Evolutionary conservation across 1,140 invertebrate genomes (phyloP).

Genomic region (Lepeophtheirus salmonis): DNA sequence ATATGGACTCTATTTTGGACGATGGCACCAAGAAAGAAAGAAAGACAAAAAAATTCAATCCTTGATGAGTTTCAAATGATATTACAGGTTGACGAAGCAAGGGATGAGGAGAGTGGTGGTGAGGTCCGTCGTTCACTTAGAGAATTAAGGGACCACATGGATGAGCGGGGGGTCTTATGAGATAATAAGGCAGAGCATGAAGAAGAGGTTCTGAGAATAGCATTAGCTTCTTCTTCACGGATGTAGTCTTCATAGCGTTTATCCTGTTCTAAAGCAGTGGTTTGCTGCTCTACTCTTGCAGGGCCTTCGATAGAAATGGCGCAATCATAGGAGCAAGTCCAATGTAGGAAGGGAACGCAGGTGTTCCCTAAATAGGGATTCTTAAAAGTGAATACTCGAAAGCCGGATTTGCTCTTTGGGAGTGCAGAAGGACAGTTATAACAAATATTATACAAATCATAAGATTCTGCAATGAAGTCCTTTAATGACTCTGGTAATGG

Average conservation of each 20-base stretch:
- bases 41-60: background rate
- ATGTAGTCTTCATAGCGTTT: constrained; percentile 28
- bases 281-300: constrained; percentile 30
- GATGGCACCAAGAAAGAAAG: too few species aligned
- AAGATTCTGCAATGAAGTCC: constrained; percentile 31
- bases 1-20: too few species aligned
- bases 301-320: constrained; percentile 32
- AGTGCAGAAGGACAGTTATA: constrained; percentile 28
- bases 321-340: constrained; percentile 32
- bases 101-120: background rate
- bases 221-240: background rate
- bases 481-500: constrained; percentile 26
- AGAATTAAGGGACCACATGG: background rate
- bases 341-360: constrained; percentile 36
- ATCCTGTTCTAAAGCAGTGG: constrained; percentile 26
- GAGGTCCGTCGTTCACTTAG: background rate
- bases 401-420: constrained; percentile 28
- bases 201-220: background rate
- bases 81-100: background rate
- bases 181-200: background rate
- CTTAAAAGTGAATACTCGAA: constrained; percentile 34
- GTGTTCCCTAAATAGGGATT: constrained; percentile 35
- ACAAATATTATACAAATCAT: constrained; percentile 30
- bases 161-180: background rate
- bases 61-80: background rate